Evolutionary conservation across 1,140 invertebrate genomes (phyloP).

Genomic region (Conopomorpha cramerella): DNA sequence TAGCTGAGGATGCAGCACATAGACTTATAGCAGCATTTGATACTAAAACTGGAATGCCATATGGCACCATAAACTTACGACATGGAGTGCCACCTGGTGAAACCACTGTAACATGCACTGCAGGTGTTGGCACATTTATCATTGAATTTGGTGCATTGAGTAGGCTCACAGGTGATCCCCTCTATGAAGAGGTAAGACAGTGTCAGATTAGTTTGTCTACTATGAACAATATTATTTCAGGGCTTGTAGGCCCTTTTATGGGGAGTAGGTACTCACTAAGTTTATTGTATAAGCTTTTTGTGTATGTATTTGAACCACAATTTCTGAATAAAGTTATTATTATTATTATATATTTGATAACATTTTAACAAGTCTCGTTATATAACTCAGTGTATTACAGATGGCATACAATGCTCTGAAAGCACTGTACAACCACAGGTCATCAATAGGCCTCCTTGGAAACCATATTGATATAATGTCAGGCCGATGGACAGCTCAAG

Average conservation of each 20-base stretch:
- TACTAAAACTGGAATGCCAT: constrained; percentile 95
- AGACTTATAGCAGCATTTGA: constrained; percentile 89
- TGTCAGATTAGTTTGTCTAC: no score
- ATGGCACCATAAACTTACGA: constrained; percentile 93
- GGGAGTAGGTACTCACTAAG: no score
- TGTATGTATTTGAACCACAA: no score
- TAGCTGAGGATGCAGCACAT: constrained; percentile 93
- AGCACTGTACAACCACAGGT: constrained; percentile 84
- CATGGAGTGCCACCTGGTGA: constrained; percentile 93
- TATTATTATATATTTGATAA: no score
- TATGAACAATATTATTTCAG: no score
- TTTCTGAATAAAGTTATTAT: no score
- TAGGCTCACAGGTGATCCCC: constrained; percentile 90
- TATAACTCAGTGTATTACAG: constrained; percentile 60
- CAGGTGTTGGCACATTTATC: constrained; percentile 96
- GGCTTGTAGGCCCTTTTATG: no score
- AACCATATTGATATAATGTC: constrained; percentile 97
- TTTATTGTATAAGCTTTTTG: no score
- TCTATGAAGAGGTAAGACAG: constrained; percentile 88
- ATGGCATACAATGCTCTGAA: constrained; percentile 91
- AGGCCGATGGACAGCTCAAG: constrained; percentile 95
- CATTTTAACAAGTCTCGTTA: no score
- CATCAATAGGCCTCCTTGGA: constrained; percentile 89
- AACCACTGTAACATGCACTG: constrained; percentile 96
- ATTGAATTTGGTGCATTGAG: constrained; percentile 96